Evolutionary conservation across 1,140 invertebrate genomes (phyloP).

Genomic region (Marisa cornuarietis): DNA sequence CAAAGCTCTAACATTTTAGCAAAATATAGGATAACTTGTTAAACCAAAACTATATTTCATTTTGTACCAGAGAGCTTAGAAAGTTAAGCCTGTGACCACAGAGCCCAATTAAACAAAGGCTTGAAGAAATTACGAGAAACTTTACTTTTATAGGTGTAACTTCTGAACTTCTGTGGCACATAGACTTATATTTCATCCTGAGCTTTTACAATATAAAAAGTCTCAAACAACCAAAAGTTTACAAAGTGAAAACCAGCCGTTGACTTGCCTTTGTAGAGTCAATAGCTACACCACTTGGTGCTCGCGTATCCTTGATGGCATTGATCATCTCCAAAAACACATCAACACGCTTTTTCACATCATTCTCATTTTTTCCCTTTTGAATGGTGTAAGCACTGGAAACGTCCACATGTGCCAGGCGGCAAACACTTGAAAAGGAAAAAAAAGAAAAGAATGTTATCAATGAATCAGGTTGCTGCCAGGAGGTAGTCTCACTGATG

Average conservation of each 20-base stretch:
- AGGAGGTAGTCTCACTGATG: too few relatives aligned
- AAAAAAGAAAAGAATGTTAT: conserved; percentile 9
- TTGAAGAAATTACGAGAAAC: neutral
- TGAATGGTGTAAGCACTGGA: conserved; percentile 12
- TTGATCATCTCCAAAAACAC: conserved; percentile 24
- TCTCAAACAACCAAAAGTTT: neutral
- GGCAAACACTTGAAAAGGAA: neutral
- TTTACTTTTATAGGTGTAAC: neutral
- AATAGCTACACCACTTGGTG: conserved; percentile 21
- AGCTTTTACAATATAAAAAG: neutral
- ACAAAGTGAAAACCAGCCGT: neutral
- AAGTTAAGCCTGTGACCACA: too few relatives aligned
- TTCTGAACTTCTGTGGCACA: neutral
- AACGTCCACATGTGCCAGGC: conserved; percentile 12
- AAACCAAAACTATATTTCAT: neutral
- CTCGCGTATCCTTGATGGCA: conserved; percentile 11
- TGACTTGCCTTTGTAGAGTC: conserved; percentile 13
- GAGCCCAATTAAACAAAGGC: neutral
- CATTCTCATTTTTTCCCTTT: neutral
- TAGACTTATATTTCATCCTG: neutral
- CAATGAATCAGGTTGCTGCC: too few relatives aligned
- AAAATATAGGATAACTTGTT: too few relatives aligned
- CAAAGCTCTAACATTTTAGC: too few relatives aligned
- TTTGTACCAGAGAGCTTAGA: neutral
- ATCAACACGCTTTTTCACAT: neutral